Evolutionary conservation across 1,140 invertebrate genomes (phyloP), one percentile per base, ranked within the genome.

Genomic region (Forficula auricularia): DNA sequence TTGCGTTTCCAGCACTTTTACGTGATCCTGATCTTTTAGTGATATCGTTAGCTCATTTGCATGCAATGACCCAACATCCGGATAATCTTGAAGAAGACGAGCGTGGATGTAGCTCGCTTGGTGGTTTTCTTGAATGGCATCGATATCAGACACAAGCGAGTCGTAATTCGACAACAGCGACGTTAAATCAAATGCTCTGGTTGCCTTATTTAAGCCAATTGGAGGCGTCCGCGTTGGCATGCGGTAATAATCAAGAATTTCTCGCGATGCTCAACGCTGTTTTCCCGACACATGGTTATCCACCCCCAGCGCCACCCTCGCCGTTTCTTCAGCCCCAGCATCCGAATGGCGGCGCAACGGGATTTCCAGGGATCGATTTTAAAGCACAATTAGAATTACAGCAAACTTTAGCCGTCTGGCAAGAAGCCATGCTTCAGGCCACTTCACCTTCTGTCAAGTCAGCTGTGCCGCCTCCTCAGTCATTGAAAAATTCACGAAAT

Each of bases 21-120:
- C 70, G 75, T 52, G 80, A 84, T 60, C 79, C 79, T 3, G 79
- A 85, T 55, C 72, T 85, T 42, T 56, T 84, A 4, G 79, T 83
- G 1, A 75, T 86, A 48, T 80, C 78, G 18, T 61, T 84, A 50
- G 66, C 73, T 2, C 79, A 82, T 61, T 57, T 86, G 15, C 79
- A 82, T 58, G 70, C 70, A n/a, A 74, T 83, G 15, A 55, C 82
- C 18, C 60, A 63, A 45, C 52, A 58, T 44, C 31, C 42, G 13
- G 36, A 38, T 8, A 44, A 44, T 12, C 3, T 27, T 20, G 46
- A 47, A 13, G 27, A 32, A 18, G 35, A 42, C 14, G 22, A 14
- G 16, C 16, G 30, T n/a, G 10, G 19, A n/a, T 40, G 19, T 20
- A 40, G 38, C 32, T 44, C 14, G 15, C 32, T 48, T 22, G 31